Evolutionary conservation across 2,888 invertebrate species (phyloP), one percentile per base, ranked within the genome.

Genomic region (Agrotis clavis): DNA sequence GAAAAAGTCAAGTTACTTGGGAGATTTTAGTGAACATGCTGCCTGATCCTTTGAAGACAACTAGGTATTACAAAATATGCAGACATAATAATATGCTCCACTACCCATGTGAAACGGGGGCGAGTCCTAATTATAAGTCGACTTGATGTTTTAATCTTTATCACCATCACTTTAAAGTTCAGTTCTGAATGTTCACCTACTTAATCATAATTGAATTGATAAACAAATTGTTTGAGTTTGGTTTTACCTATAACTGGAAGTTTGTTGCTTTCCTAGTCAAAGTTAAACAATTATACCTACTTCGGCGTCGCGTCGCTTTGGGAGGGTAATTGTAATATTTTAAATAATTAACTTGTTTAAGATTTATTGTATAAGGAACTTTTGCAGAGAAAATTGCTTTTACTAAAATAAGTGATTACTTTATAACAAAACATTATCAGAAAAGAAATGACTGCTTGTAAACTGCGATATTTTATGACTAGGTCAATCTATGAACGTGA

Each of bases 201-300:
- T 35, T 74, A 67, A 79, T 66, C 48, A 60, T 56, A 73, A 73
- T 67, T 57, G 21, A 78, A 73, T 78, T 67, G 66, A 65, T 41
- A 78, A 70, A 63, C 76, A 69, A 75, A 69, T 62, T 66, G 76
- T 76, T 81, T 81, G 65, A 56, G 66, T 81, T 78, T 21, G 54
- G 56, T 51, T 53, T 56, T 61, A 60, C n/a, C 41, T 30, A 4
- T 63, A 71, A 45, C 64, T 50, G 21, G 47, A 45, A 77, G 41
- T 82, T 68, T 61, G 54, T 61, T 62, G 45, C 41, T 66, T 50
- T 25, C 18, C 48, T 67, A 67, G 59, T 50, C 7, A 16, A 72
- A 82, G 63, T 64, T 48, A 60, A 78, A 54, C 73, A 82, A 77
- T 81, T 71, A 41, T 50, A 76, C n/a, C n/a, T n/a, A n/a, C n/a